Conservation (phyloP, 2,888 invertebrate genomes). For the Drosophila nr. medialis region DNA sequence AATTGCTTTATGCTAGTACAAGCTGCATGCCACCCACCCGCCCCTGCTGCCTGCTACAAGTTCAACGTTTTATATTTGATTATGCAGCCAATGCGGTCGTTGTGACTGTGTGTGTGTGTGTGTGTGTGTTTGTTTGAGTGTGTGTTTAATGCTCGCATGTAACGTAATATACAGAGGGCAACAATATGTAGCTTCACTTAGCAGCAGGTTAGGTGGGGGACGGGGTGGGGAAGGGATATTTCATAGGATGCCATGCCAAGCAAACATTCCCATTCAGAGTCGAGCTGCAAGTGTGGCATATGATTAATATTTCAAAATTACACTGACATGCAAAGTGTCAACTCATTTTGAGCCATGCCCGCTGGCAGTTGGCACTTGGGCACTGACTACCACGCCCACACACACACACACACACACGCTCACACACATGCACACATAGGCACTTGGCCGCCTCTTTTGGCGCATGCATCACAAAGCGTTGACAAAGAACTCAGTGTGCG, state of each 20-base stretch:
- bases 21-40: background rate
- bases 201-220: background rate
- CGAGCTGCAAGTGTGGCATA: constrained; percentile 62
- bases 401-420: background rate
- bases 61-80: constrained; percentile 73
- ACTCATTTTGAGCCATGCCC: constrained; percentile 69
- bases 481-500: constrained; percentile 56
- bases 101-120: background rate
- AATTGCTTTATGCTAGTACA: constrained; percentile 74
- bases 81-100: constrained; percentile 59
- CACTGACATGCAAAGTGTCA: constrained; percentile 80
- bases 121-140: constrained; percentile 19
- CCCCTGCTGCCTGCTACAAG: constrained; percentile 9
- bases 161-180: constrained; percentile 69
- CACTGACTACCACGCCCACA: constrained; percentile 27
- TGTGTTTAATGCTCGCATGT: constrained; percentile 63
- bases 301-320: constrained; percentile 81
- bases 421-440: background rate
- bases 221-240: background rate
- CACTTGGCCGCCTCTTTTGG: constrained; percentile 46
- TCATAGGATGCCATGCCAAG: constrained; percentile 64
- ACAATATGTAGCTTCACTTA: constrained; percentile 59
- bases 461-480: constrained; percentile 67
- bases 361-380: constrained; percentile 26
- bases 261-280: constrained; percentile 55